phyloP scores from a whole-genome alignment of 1,140 invertebrate species.

The Leptinotarsa lineolata region DNA sequence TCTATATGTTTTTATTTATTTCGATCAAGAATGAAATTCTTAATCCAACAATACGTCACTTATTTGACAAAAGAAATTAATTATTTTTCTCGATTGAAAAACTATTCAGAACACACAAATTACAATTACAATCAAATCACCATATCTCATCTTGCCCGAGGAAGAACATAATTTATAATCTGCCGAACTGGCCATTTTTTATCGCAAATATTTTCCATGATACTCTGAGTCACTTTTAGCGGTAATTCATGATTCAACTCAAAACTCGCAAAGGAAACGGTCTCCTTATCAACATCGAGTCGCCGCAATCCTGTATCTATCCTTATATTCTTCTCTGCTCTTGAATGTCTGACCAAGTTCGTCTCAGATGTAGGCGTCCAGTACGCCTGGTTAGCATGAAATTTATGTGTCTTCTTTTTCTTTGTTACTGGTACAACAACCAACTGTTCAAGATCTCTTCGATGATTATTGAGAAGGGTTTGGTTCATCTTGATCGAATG shows the following conservation, averaged over 20 bases:
- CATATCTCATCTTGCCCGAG: too few species aligned
- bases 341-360: slow-evolving; percentile 3
- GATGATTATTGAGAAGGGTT: neutral
- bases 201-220: too few species aligned
- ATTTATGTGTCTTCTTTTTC: slow-evolving; percentile 3
- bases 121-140: too few species aligned
- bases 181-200: too few species aligned
- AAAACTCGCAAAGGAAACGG: neutral
- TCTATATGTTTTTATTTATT: too few species aligned
- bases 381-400: neutral
- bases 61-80: too few species aligned
- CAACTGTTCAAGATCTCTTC: neutral
- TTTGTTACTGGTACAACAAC: neutral
- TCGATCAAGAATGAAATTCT: too few species aligned
- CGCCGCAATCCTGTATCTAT: neutral
- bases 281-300: neutral
- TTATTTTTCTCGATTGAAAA: too few species aligned
- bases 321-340: neutral
- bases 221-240: neutral
- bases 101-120: too few species aligned
- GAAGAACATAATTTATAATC: too few species aligned
- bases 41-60: too few species aligned
- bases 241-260: neutral
- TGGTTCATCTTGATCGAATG: neutral
- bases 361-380: slow-evolving; percentile 2